phyloP scores from a whole-genome alignment of 92 coral and sea anemone species.

The Umimayanthus chanpuru region DNA sequence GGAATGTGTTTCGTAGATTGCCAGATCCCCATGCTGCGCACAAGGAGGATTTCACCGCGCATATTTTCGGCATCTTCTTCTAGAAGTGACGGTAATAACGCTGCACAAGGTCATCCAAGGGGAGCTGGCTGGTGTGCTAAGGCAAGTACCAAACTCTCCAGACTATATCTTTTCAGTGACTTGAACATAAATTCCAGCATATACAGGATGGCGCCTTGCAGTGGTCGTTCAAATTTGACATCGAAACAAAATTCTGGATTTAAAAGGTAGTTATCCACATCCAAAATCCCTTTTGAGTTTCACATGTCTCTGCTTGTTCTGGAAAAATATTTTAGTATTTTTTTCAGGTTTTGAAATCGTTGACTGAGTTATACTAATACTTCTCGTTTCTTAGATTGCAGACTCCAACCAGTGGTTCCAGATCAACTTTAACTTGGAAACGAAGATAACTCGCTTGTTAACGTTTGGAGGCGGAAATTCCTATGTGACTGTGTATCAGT shows the following conservation, averaged over 20 bases:
- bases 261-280: no score
- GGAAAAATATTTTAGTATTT: no score
- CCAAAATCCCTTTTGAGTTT: no score
- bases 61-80: constrained; percentile 29
- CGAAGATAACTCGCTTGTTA: constrained; percentile 15
- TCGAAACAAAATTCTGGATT: no score
- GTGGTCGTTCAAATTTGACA: no score
- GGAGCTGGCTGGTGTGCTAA: constrained; percentile 33
- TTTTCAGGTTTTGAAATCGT: not conserved
- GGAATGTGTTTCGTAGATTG: constrained; percentile 19
- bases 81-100: constrained; percentile 13
- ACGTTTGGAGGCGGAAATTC: constrained; percentile 20
- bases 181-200: no score
- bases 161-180: not conserved
- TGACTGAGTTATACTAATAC: not conserved
- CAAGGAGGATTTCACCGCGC: not conserved
- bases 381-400: constrained; percentile 11
- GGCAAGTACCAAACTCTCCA: not conserved
- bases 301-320: no score
- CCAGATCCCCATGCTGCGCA: constrained; percentile 13
- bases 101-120: not conserved
- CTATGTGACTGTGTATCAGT: not conserved
- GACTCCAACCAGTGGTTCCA: constrained; percentile 42
- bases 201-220: no score
- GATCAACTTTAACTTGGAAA: constrained; percentile 23